phyloP scores from a whole-genome alignment of 2,888 invertebrate genomes.

The Pseudococcus viburni region DNA sequence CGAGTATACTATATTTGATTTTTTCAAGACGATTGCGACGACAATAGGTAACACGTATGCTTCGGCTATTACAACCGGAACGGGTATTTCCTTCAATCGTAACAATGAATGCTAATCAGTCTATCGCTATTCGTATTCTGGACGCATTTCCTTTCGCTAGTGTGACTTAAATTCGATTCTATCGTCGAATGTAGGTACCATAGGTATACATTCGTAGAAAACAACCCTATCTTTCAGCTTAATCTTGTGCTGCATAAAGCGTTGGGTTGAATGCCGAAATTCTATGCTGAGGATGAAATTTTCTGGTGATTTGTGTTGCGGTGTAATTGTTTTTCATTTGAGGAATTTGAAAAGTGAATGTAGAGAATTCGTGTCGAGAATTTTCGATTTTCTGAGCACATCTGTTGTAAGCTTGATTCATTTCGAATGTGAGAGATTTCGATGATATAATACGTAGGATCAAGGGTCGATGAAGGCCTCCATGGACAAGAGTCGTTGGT shows the following conservation, averaged over 20 bases:
- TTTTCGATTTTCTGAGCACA: no score
- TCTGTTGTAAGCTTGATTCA: no score
- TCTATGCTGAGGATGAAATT: background rate
- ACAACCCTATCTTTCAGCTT: background rate
- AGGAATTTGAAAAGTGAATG: background rate
- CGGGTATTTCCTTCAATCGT: conserved; percentile 51
- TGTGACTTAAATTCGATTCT: conserved; percentile 35
- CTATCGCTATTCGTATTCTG: conserved; percentile 18
- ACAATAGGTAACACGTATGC: conserved; percentile 56
- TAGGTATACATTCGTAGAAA: background rate
- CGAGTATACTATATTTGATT: conserved; percentile 29
- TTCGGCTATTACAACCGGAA: conserved; percentile 60
- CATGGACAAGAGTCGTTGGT: no score
- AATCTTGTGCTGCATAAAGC: background rate
- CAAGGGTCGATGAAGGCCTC: no score
- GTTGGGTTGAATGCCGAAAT: conserved; percentile 1
- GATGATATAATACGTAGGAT: no score
- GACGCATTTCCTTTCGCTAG: conserved; percentile 35
- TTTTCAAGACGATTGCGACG: conserved; percentile 44
- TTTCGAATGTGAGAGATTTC: no score
- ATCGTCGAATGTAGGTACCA: background rate
- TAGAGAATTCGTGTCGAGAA: background rate
- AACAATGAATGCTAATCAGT: conserved; percentile 58
- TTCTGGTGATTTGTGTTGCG: background rate
- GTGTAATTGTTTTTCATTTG: no score